phyloP scores from a whole-genome alignment of 2,113 vertebrate genomes.

The Oryctolagus cuniculus region DNA sequence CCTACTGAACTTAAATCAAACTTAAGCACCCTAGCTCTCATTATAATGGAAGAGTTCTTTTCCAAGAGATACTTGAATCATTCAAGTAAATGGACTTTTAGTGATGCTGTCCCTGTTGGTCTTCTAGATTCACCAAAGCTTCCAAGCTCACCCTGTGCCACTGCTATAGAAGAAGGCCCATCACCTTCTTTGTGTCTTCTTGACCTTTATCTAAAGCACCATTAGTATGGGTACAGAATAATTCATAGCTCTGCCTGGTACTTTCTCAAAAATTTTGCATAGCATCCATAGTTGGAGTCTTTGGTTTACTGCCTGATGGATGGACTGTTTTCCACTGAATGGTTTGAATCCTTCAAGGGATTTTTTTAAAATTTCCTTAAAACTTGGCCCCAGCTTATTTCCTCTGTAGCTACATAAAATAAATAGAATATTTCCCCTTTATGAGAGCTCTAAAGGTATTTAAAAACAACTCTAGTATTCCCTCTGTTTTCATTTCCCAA shows the following conservation, averaged over 20 bases:
- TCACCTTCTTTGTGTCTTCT: background rate
- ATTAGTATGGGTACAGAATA: background rate
- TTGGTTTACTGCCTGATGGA: background rate
- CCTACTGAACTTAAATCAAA: background rate
- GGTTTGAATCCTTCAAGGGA: background rate
- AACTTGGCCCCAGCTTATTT: background rate
- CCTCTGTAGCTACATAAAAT: background rate
- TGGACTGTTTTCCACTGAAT: background rate
- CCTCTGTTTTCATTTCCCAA: background rate
- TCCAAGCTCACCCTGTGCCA: background rate
- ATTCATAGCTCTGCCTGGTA: background rate
- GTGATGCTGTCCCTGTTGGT: background rate
- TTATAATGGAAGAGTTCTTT: background rate
- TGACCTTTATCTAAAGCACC: background rate
- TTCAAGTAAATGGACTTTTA: background rate
- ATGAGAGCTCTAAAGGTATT: constrained; percentile 3
- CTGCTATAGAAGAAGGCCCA: background rate
- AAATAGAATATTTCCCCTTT: constrained; percentile 8
- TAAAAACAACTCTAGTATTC: constrained; percentile 10
- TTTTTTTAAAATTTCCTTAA: constrained; percentile 40
- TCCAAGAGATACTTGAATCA: background rate
- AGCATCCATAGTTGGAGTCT: background rate
- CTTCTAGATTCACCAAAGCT: background rate
- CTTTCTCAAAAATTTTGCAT: background rate
- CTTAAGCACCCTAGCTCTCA: background rate